Conservation (phyloP, 2,797 vertebrate genomes). For the Pristis pectinata region DNA sequence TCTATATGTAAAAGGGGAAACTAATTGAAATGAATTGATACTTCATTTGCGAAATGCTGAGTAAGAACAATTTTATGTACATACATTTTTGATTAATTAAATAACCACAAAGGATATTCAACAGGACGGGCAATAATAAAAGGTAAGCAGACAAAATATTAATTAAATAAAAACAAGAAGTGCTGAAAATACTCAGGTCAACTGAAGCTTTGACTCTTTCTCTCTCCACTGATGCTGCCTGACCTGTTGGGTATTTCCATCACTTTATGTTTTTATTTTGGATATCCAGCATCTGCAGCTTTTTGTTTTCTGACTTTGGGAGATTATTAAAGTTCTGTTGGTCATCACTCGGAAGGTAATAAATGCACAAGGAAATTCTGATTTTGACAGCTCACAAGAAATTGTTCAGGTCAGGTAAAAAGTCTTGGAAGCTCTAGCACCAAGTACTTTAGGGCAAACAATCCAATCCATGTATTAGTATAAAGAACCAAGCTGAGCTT, state of each 20-base stretch:
- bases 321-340: background rate
- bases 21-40: background rate
- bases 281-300: no score
- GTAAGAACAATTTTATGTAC: background rate
- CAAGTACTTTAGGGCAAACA: background rate
- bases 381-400: background rate
- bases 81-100: background rate
- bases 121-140: background rate
- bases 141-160: background rate
- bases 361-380: background rate
- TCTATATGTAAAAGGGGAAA: background rate
- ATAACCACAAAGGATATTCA: no score
- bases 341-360: background rate
- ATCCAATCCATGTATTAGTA: background rate
- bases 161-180: no score
- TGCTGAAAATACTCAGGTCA: no score
- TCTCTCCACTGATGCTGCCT: no score
- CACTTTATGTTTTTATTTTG: no score
- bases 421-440: background rate
- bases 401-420: background rate
- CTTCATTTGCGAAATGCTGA: background rate
- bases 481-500: no score
- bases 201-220: no score
- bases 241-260: no score
- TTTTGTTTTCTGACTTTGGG: no score